Conservation (phyloP, 2,113 vertebrate species). For the Odocoileus hemionus region DNA sequence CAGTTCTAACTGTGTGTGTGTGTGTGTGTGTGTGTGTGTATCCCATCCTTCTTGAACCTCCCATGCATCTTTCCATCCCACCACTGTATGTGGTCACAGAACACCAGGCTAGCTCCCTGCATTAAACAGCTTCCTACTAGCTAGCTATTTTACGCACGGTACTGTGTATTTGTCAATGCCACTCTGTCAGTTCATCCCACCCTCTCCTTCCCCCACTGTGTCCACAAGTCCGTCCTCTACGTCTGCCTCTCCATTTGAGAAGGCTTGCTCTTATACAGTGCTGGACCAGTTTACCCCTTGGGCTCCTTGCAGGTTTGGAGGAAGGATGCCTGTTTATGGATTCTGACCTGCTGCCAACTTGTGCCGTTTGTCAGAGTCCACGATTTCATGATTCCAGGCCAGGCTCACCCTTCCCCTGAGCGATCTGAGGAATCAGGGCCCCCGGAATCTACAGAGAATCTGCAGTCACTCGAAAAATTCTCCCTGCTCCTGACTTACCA, state of each 20-base stretch:
- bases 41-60: not conserved
- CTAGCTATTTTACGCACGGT: not conserved
- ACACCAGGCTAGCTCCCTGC: not conserved
- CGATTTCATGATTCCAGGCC: not conserved
- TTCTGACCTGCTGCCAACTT: not conserved
- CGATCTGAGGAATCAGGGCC: not conserved
- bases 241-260: not conserved
- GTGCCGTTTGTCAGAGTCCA: not conserved
- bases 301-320: not conserved
- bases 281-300: not conserved
- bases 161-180: not conserved
- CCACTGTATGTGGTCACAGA: not conserved
- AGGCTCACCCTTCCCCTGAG: not conserved
- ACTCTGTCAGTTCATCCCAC: not conserved
- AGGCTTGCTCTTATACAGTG: not conserved
- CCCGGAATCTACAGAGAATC: not conserved
- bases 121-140: not conserved
- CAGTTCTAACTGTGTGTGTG: not conserved
- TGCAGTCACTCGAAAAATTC: not conserved
- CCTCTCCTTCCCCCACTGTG: not conserved
- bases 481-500: too few species aligned
- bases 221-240: not conserved
- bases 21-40: not conserved
- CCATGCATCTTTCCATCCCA: not conserved
- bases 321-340: not conserved